phyloP scores from a whole-genome alignment of 2,113 vertebrate species.

The Malaclemys terrapin region DNA sequence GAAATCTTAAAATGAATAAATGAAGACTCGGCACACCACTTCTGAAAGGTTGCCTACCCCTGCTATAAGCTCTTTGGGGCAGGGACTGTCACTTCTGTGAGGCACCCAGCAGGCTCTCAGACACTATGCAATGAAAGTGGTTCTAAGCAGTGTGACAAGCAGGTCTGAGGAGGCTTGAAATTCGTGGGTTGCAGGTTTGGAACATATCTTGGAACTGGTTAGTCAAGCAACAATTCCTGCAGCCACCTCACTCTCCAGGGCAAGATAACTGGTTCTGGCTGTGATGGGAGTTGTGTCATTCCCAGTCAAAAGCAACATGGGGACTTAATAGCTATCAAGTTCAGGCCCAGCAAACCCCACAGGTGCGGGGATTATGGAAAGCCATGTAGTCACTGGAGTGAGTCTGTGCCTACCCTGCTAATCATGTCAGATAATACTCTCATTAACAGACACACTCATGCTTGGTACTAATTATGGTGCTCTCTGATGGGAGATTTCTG shows the following conservation, averaged over 20 bases:
- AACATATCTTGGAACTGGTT: neutral
- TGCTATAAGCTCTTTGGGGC: neutral
- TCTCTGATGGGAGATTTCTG: rapidly evolving
- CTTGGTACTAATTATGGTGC: neutral
- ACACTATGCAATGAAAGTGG: neutral
- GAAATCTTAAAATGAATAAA: too few relatives aligned
- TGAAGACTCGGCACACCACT: too few relatives aligned
- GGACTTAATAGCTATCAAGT: neutral
- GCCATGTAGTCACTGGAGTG: neutral
- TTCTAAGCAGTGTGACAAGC: neutral
- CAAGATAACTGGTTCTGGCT: neutral
- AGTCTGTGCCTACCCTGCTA: neutral
- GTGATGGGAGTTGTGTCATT: neutral
- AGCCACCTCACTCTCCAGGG: neutral
- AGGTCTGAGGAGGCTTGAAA: neutral
- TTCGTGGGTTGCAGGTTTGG: neutral
- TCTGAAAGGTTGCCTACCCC: too few relatives aligned
- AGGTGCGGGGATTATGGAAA: neutral
- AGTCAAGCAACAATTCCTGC: neutral
- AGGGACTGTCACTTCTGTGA: neutral
- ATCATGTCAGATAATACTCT: neutral
- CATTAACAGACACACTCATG: neutral
- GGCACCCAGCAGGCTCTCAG: neutral
- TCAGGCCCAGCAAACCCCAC: neutral
- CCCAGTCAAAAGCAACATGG: neutral